Evolutionary conservation across 2,797 vertebrate genomes (phyloP).

Genomic region (Danio albolineatus): DNA sequence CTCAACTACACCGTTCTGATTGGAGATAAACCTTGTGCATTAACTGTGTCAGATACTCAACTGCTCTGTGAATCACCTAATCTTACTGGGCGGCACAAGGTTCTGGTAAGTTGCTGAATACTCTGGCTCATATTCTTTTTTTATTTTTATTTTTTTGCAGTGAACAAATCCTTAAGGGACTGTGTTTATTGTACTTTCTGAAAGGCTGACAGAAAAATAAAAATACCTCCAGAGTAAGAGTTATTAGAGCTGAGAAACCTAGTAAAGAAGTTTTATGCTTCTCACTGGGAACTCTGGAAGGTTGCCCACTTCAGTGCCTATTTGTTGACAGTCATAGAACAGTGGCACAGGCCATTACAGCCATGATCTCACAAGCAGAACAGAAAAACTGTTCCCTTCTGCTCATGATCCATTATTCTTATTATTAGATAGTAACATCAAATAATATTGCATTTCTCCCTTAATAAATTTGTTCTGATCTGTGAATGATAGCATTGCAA

Average conservation of each 20-base stretch:
- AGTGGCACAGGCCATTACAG: conserved; percentile 64
- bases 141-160: too few species aligned
- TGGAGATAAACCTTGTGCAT: conserved; percentile 90
- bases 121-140: background rate
- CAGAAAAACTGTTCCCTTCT: conserved; percentile 60
- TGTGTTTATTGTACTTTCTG: conserved; percentile 64
- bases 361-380: conserved; percentile 64
- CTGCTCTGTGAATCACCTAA: conserved; percentile 96
- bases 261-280: conserved; percentile 78
- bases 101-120: conserved; percentile 86
- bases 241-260: conserved; percentile 71
- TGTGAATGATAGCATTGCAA: background rate
- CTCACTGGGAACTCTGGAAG: conserved; percentile 69
- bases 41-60: conserved; percentile 95
- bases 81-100: conserved; percentile 94
- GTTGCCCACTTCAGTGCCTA: conserved; percentile 65
- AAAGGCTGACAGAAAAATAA: conserved; percentile 71
- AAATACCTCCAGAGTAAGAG: conserved; percentile 75
- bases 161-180: background rate
- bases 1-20: conserved; percentile 96
- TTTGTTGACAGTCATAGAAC: conserved; percentile 51
- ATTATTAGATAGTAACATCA: background rate
- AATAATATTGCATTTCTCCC: background rate
- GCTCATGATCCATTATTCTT: conserved; percentile 26
- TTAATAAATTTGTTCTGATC: background rate